Conservation (phyloP, 2,888 invertebrate species). For the Lasioglossum zephyrum region DNA sequence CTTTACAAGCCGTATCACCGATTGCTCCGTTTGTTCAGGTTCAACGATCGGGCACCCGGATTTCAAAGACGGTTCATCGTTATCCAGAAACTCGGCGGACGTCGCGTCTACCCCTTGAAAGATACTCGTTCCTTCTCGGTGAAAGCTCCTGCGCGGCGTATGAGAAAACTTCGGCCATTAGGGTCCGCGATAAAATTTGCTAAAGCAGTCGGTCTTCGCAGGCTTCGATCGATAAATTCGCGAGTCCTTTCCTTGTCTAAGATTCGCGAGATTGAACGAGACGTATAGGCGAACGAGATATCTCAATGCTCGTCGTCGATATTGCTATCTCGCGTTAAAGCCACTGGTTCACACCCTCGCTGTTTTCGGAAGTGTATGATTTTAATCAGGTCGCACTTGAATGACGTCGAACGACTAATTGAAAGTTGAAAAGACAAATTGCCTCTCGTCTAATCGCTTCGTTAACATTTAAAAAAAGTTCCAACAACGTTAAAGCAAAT, state of each 20-base stretch:
- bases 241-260: constrained; percentile 14
- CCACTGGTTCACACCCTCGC: neutral
- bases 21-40: constrained; percentile 74
- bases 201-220: constrained; percentile 47
- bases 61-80: constrained; percentile 60
- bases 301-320: neutral
- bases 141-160: constrained; percentile 26
- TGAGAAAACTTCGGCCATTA: constrained; percentile 64
- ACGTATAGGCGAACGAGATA: constrained; percentile 29
- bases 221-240: constrained; percentile 53
- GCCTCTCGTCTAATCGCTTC: neutral
- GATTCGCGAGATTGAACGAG: constrained; percentile 34
- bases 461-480: neutral
- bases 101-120: constrained; percentile 13
- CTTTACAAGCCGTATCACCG: constrained; percentile 73
- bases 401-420: neutral
- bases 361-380: neutral
- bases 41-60: constrained; percentile 72
- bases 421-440: neutral
- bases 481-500: neutral
- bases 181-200: constrained; percentile 48
- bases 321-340: neutral
- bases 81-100: constrained; percentile 48
- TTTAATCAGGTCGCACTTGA: neutral
- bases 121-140: constrained; percentile 42